Percentiles rank a stretch among this genome's conserved stretches.
These are phyloP conservation scores for Anguilla megastoma DNA, from an alignment of 2,797 vertebrate species.

Conservation along the genomic window DNA sequence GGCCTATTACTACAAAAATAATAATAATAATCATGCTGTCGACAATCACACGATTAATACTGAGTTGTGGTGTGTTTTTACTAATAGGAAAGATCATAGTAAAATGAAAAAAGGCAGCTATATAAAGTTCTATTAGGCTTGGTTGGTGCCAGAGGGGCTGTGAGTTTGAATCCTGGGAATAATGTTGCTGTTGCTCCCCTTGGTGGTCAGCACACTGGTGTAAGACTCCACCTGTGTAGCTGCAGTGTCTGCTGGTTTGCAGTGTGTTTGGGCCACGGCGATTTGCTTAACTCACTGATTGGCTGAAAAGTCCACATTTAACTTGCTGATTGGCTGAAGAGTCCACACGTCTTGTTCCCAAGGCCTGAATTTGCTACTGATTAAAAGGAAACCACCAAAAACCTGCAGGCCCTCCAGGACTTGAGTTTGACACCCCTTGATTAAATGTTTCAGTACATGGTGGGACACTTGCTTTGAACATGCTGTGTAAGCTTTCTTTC, in stretches of 20 bases:
- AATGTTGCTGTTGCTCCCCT: background rate
- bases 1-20: constrained; percentile 18
- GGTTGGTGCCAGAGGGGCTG: background rate
- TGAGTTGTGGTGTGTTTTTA: background rate
- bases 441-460: background rate
- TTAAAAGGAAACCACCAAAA: too few relatives aligned
- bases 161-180: background rate
- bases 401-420: background rate
- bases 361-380: background rate
- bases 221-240: background rate
- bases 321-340: background rate
- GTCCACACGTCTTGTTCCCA: background rate
- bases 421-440: background rate
- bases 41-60: background rate
- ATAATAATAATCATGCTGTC: constrained; percentile 9
- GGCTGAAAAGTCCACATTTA: background rate
- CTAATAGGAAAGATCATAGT: background rate
- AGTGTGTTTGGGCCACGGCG: background rate
- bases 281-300: background rate
- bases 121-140: background rate
- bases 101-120: background rate
- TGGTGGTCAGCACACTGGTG: background rate
- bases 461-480: background rate
- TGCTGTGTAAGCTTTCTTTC: background rate
- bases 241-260: background rate